Percentiles rank a stretch among this genome's conserved stretches.
phyloP scores from a whole-genome alignment of 2,113 vertebrate species.

The Megaceryle maxima region DNA sequence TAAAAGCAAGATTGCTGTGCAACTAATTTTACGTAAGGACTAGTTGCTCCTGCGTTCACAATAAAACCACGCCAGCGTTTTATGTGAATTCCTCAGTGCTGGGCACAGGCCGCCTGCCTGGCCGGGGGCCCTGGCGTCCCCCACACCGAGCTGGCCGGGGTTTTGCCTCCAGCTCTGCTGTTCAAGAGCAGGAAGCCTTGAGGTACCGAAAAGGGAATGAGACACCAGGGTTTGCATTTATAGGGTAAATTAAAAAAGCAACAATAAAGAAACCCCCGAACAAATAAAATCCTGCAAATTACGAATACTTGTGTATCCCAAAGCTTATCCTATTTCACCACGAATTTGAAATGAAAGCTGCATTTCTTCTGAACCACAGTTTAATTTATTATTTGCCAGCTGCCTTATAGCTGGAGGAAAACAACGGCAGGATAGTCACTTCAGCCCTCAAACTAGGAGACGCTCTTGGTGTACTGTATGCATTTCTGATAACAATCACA shows the following conservation, averaged over 20 bases:
- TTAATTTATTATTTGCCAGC: neutral
- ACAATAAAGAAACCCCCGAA: neutral
- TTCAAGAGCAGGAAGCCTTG: conserved; percentile 12
- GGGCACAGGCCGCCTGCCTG: conserved; percentile 50
- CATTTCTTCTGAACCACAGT: neutral
- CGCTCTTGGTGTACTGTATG: neutral
- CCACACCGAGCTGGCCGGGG: neutral
- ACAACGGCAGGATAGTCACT: neutral
- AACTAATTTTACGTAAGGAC: conserved; percentile 70
- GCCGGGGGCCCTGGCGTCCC: conserved; percentile 1
- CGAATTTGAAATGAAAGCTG: neutral
- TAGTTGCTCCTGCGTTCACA: conserved; percentile 56
- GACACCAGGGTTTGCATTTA: conserved; percentile 8
- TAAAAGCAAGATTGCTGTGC: conserved; percentile 59
- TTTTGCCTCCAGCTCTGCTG: conserved; percentile 1
- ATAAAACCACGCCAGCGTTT: conserved; percentile 65
- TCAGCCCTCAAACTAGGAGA: neutral
- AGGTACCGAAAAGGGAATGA: neutral
- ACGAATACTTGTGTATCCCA: neutral
- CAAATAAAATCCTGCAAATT: neutral
- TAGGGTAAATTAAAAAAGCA: neutral
- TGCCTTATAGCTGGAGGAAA: neutral
- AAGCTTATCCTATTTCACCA: neutral
- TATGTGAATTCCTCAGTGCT: conserved; percentile 73
- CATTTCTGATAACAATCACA: neutral